These are phyloP conservation scores for Melanotaenia trifasciata DNA, from an alignment of 2,797 vertebrate species.

Conservation along the genomic window DNA sequence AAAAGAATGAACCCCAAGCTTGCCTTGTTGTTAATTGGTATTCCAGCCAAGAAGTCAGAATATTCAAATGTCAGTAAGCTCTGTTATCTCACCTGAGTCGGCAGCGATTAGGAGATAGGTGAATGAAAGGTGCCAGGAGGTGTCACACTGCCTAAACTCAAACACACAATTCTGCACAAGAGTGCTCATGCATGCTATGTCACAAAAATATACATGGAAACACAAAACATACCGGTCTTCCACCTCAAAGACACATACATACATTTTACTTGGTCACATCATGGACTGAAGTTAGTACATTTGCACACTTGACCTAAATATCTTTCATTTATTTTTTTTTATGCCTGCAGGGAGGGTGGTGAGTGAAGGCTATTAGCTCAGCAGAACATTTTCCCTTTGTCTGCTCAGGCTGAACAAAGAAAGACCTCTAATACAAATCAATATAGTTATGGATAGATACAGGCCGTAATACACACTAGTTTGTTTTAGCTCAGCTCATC, in stretches of 20 bases:
- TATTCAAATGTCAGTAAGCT: conserved; percentile 73
- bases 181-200: conserved; percentile 19
- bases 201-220: conserved; percentile 12
- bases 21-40: conserved; percentile 65
- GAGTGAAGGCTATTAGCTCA: conserved; percentile 52
- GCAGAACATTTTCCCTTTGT: conserved; percentile 38
- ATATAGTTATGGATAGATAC: conserved; percentile 36
- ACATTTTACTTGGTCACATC: conserved; percentile 1
- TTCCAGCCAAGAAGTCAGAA: conserved; percentile 59
- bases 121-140: conserved; percentile 42
- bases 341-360: conserved; percentile 23
- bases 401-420: conserved; percentile 57
- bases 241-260: conserved; percentile 18
- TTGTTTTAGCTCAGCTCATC: too few relatives aligned
- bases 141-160: conserved; percentile 42
- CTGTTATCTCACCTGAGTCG: conserved; percentile 66
- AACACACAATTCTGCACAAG: conserved; percentile 34
- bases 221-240: conserved; percentile 2
- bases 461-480: not conserved
- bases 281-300: not conserved
- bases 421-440: conserved; percentile 53
- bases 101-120: conserved; percentile 70
- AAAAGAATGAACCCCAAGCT: conserved; percentile 18
- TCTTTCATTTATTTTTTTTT: conserved; percentile 15
- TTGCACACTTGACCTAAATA: conserved; percentile 20